Percentiles rank a stretch among this genome's conserved stretches.
Conservation (phyloP, 2,797 vertebrate genomes). For the Sebastes reedi region DNA sequence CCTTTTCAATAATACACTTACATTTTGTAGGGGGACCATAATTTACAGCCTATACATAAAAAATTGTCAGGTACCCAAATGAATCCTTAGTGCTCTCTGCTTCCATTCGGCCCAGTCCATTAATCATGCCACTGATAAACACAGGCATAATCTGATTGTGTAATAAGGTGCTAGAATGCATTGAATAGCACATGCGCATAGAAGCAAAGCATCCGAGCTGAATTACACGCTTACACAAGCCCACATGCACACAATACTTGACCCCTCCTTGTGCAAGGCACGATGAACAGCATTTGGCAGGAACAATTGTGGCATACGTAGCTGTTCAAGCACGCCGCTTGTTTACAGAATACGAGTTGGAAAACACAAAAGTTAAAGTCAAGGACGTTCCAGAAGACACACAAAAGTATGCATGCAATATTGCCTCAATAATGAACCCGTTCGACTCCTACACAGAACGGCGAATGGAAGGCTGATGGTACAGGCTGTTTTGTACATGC, state of each 20-base stretch:
- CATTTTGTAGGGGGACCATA: conserved; percentile 60
- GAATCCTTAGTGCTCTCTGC: conserved; percentile 72
- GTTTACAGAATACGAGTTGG: background rate
- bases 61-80: conserved; percentile 73
- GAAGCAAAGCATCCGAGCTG: background rate
- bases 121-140: conserved; percentile 76
- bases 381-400: conserved; percentile 1
- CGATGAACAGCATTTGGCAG: background rate
- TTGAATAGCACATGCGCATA: conserved; percentile 25
- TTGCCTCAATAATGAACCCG: background rate
- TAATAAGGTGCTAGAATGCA: conserved; percentile 67
- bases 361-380: conserved; percentile 17
- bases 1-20: conserved; percentile 73
- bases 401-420: background rate
- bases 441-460: background rate
- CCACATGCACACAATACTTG: conserved; percentile 2
- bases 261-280: conserved; percentile 1
- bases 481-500: background rate
- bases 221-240: background rate
- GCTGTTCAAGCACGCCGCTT: conserved; percentile 1
- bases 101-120: conserved; percentile 62
- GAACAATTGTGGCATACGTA: background rate
- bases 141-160: conserved; percentile 66
- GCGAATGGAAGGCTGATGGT: background rate
- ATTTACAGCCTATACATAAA: conserved; percentile 73